These are phyloP conservation scores for Peribatodes rhomboidaria DNA, from an alignment of 2,888 invertebrate genomes.

Conservation along the genomic window DNA sequence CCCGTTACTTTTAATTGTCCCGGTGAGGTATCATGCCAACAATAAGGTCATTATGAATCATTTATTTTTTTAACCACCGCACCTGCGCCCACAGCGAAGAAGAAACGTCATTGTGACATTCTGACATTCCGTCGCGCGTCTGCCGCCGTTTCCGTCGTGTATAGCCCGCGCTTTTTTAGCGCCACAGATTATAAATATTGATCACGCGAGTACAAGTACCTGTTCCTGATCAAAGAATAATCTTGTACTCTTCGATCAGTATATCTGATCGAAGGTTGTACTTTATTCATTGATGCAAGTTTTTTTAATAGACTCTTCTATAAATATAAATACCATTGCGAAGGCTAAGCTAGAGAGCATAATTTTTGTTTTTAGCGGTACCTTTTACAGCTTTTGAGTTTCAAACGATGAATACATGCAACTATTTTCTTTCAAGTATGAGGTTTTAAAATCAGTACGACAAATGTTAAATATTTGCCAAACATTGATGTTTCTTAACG, in stretches of 20 bases:
- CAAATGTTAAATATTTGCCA: not conserved
- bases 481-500: not conserved
- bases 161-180: conserved; percentile 46
- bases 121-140: conserved; percentile 71
- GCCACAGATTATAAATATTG: conserved; percentile 68
- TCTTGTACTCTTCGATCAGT: too few relatives aligned
- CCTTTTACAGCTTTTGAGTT: not conserved
- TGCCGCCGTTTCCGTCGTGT: conserved; percentile 65
- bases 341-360: not conserved
- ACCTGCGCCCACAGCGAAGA: conserved; percentile 48
- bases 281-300: conserved; percentile 37
- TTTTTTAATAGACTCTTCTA: conserved; percentile 1
- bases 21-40: conserved; percentile 19
- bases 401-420: too few relatives aligned
- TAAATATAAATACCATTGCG: too few relatives aligned
- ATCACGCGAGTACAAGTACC: conserved; percentile 45
- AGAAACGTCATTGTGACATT: conserved; percentile 29
- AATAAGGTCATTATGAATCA: conserved; percentile 41
- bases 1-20: conserved; percentile 11
- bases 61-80: conserved; percentile 40
- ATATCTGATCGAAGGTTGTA: too few relatives aligned
- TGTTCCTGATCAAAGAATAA: conserved; percentile 17
- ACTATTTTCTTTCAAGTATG: not conserved
- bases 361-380: not conserved
- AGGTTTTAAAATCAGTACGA: not conserved